Conservation (phyloP, 2,113 vertebrate species). For the Astatotilapia flaviijosephi region DNA sequence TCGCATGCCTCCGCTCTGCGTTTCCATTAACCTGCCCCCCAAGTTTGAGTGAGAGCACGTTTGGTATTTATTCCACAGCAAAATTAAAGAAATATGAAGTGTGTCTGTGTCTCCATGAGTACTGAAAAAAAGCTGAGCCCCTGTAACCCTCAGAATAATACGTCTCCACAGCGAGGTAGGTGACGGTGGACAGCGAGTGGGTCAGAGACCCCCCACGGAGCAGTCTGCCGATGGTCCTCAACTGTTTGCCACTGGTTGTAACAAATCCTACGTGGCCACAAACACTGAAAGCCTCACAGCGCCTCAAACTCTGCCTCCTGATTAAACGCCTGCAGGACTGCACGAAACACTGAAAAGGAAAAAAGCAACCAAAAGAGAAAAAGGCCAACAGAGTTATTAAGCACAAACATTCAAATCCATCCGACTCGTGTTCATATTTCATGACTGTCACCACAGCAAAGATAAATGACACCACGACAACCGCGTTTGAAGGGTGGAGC, state of each 20-base stretch:
- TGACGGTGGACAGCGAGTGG: neutral
- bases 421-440: neutral
- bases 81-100: slow-evolving; percentile 27
- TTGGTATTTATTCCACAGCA: slow-evolving; percentile 8
- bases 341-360: neutral
- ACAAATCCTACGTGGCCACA: slow-evolving; percentile 16
- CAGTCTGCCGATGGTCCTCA: slow-evolving; percentile 5
- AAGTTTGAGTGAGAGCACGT: neutral
- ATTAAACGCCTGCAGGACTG: neutral
- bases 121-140: neutral
- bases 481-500: neutral
- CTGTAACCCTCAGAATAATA: neutral
- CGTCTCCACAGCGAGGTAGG: neutral
- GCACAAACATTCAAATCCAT: neutral
- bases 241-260: slow-evolving; percentile 22
- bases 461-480: too few species aligned
- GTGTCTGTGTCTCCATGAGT: neutral
- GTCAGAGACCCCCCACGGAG: neutral
- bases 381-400: neutral
- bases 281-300: neutral
- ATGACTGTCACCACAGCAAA: neutral
- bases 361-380: neutral
- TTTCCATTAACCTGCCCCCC: neutral
- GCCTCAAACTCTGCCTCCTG: neutral
- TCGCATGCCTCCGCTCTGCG: neutral